phyloP scores from a whole-genome alignment of 2,797 vertebrate genomes.

The Sandelia bainsii region DNA sequence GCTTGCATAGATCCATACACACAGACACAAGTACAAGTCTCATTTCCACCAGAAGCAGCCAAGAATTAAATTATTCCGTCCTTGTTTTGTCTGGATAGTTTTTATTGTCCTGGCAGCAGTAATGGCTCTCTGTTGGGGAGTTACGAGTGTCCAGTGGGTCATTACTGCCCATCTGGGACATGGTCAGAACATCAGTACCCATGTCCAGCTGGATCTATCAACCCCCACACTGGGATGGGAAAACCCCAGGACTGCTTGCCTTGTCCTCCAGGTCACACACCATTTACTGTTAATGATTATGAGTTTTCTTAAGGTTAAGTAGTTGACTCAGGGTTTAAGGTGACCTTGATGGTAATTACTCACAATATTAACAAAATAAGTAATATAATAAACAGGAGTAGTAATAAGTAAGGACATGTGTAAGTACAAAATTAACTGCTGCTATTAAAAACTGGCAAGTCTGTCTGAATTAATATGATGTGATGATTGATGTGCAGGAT shows the following conservation, averaged over 20 bases:
- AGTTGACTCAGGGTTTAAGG: conserved; percentile 10
- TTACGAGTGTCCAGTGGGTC: conserved; percentile 87
- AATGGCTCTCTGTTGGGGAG: conserved; percentile 80
- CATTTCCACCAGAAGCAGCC: neutral
- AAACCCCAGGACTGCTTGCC: conserved; percentile 82
- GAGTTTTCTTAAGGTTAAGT: conserved; percentile 27
- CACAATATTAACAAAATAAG: conserved; percentile 5
- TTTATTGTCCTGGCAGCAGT: conserved; percentile 87
- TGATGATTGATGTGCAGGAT: neutral
- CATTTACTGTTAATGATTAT: conserved; percentile 39
- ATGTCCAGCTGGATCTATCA: conserved; percentile 90
- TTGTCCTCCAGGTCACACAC: conserved; percentile 89
- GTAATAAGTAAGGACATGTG: neutral
- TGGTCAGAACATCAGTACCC: conserved; percentile 87
- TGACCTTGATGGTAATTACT: conserved; percentile 18
- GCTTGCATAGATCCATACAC: neutral
- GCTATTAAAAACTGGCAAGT: neutral
- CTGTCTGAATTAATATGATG: no score
- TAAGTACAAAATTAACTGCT: neutral
- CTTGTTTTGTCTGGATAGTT: conserved; percentile 79
- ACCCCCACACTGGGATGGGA: conserved; percentile 78
- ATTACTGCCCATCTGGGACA: conserved; percentile 89
- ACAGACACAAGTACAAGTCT: no score
- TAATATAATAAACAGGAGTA: neutral
- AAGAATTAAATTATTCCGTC: conserved; percentile 25